A percentile compares a stretch with the other conserved stretches of the same genome.
Conservation (phyloP, 2,113 vertebrate genomes). For the Rhinopomastus cyanomelas region DNA sequence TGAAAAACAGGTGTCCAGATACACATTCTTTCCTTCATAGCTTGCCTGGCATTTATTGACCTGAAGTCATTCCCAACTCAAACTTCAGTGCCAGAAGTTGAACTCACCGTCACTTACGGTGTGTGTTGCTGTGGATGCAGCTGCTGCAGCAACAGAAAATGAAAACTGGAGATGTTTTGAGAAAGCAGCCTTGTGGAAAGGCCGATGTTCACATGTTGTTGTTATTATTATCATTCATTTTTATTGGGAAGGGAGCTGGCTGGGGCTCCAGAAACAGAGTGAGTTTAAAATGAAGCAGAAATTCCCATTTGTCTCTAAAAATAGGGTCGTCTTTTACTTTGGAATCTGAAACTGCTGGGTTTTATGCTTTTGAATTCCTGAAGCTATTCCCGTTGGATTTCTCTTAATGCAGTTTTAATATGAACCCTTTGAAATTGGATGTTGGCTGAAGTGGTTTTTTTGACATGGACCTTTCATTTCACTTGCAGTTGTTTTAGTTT, state of each 20-base stretch:
- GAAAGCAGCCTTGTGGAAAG: neutral
- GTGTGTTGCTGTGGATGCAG: neutral
- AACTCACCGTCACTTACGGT: neutral
- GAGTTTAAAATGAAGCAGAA: conserved; percentile 23
- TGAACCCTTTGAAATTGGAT: conserved; percentile 38
- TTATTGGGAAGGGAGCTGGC: conserved; percentile 36
- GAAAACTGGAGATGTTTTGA: neutral
- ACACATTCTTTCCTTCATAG: neutral
- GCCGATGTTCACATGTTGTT: conserved; percentile 14
- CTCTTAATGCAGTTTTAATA: conserved; percentile 32
- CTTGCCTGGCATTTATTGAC: neutral
- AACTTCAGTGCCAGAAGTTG: neutral
- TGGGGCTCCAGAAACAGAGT: conserved; percentile 28
- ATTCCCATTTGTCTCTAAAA: conserved; percentile 32
- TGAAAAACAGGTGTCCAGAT: conserved; percentile 45
- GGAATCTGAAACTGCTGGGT: conserved; percentile 26
- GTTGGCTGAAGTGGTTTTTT: conserved; percentile 4
- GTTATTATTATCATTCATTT: conserved; percentile 29
- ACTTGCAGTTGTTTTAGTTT: conserved; percentile 4
- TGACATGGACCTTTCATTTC: neutral
- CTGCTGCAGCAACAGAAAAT: neutral
- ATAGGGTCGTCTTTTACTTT: conserved; percentile 5
- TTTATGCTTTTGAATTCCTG: conserved; percentile 31
- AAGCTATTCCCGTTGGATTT: conserved; percentile 28
- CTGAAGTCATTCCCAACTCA: neutral